Base-by-base conservation (phyloP, 2,113 vertebrate species). In the Stigmatopora argus region DNA sequence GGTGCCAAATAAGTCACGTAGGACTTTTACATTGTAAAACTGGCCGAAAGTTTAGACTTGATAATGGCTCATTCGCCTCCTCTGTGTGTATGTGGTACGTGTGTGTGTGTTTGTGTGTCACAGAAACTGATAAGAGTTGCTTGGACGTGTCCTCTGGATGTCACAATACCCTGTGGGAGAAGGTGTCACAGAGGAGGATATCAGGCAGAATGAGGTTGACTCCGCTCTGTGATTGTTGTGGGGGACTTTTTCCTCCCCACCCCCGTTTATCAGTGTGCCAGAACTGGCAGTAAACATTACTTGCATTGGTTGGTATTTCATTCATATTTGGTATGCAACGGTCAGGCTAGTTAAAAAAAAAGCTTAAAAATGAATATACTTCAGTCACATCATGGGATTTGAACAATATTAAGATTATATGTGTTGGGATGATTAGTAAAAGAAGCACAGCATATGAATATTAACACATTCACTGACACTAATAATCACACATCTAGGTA, bases 81-180 rank as follows among this genome's bases (percentile, higher is more conserved):
- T 61, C 11, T 64, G 45, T 59, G 19, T 23, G 58, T 55, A 46
- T 65, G 66, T 49, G 26, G 44, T 67, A 31, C 38, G 46, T 57
- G 64, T 48, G 47, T 48, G 53, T 18, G 55, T 58, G 23, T 47
- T 38, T 55, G 23, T 70, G 72, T 53, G 66, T 66, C 64, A 61
- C 62, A 68, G 34, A 69, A 31, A 55, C 76, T 80, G 84, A 86
- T 85, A 78, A 85, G 78, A 81, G 57, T 81, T 65, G 67, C 75
- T 85, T 70, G 17, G 84, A 84, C 78, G 18, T 78, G 78, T 83
- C 80, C 84, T 85, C 80, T 84, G 77, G 70, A 83, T 69, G 79
- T 85, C 83, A 81, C 68, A 75, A 69, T 78, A 75, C 65, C 82
- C 81, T 6, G 59, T 79, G 76, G 81, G 78, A 79, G 62, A 79